A percentile compares a stretch with the other conserved stretches of the same genome.
phyloP scores from a whole-genome alignment of 2,797 vertebrate genomes.

The Amblyopsis hoosieri region DNA sequence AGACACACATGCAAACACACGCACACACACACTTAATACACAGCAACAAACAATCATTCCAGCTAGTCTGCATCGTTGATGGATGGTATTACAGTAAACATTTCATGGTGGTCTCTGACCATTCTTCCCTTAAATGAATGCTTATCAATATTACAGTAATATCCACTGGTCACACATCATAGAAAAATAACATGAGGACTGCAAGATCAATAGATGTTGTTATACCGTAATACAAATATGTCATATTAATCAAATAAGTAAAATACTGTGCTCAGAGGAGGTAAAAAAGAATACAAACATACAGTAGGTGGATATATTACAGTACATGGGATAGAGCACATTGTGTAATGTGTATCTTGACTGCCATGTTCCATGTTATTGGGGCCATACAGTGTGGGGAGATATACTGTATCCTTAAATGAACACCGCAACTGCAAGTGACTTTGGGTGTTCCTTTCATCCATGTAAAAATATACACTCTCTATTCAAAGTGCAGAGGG shows the following conservation, averaged over 20 bases:
- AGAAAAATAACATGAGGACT: not conserved
- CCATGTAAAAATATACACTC: not conserved
- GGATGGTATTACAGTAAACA: not conserved
- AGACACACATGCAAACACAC: not conserved
- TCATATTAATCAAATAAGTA: no score
- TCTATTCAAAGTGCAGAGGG: not conserved
- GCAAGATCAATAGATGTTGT: not conserved
- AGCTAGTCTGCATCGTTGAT: not conserved
- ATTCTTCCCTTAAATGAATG: not conserved
- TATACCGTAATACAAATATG: not conserved
- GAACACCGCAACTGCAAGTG: no score
- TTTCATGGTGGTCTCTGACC: conserved; percentile 3
- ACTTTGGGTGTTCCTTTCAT: no score
- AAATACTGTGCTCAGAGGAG: no score
- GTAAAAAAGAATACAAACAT: no score
- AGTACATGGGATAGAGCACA: no score
- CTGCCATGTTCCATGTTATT: no score
- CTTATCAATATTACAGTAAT: not conserved
- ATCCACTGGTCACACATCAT: no score
- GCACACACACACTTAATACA: conserved; percentile 3
- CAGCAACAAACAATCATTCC: not conserved
- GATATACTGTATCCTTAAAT: no score
- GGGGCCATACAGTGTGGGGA: no score
- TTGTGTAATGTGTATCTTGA: no score
- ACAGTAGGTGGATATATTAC: no score